phyloP scores from a whole-genome alignment of 2,797 vertebrate genomes.

The Eulemur albifrons region DNA sequence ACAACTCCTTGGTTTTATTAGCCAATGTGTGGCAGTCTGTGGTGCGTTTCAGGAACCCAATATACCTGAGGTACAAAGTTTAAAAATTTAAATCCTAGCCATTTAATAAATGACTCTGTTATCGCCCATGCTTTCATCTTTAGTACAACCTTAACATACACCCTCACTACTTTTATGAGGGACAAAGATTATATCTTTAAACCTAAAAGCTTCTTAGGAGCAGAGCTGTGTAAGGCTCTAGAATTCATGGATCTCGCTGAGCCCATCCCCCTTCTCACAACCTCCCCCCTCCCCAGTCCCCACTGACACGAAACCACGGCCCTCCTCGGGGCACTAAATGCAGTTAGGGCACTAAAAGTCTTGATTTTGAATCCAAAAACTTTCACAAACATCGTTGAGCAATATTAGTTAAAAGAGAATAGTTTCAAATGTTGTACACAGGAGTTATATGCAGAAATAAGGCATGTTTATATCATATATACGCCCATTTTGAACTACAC shows the following conservation, averaged over 20 bases:
- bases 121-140: not conserved
- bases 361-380: not conserved
- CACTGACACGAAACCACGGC: not conserved
- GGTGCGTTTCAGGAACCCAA: not conserved
- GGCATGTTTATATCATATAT: not conserved
- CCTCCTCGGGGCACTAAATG: not conserved
- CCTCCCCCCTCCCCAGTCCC: not conserved
- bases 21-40: not conserved
- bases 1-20: not conserved
- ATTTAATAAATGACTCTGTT: not conserved
- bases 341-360: not conserved
- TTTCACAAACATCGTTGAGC: not conserved
- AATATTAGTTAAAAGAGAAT: not conserved
- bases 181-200: not conserved
- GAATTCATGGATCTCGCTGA: not conserved
- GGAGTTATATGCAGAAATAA: not conserved
- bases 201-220: not conserved
- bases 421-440: not conserved
- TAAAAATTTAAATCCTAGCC: not conserved
- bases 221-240: not conserved
- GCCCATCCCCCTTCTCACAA: fast-evolving
- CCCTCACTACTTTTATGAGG: not conserved
- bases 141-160: not conserved
- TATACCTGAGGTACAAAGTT: not conserved
- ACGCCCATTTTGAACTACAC: not conserved